Evolutionary conservation across 2,888 invertebrate species (phyloP).

Genomic region (Morpho helenor): DNA sequence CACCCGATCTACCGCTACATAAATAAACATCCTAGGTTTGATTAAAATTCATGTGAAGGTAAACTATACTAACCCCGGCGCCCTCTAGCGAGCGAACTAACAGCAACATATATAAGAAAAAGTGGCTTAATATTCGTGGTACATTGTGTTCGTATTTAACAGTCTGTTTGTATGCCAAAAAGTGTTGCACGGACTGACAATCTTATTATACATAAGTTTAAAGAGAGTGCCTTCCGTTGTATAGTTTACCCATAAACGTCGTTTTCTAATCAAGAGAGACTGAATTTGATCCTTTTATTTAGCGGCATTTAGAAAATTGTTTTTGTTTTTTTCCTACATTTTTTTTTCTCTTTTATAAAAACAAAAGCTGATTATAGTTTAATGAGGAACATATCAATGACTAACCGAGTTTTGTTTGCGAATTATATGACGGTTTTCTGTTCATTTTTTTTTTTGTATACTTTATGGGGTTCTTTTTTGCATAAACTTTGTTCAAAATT

Average conservation of each 20-base stretch:
- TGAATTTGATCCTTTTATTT: constrained; percentile 64
- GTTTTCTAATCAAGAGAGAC: constrained; percentile 66
- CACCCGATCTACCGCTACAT: constrained; percentile 43
- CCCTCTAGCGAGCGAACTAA: constrained; percentile 8
- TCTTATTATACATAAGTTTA: not conserved
- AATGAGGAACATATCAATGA: constrained; percentile 68
- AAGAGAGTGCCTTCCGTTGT: constrained; percentile 28
- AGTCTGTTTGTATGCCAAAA: not conserved
- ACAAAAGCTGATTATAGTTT: constrained; percentile 38
- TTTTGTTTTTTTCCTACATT: constrained; percentile 54
- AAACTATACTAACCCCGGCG: constrained; percentile 30
- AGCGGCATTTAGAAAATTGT: constrained; percentile 72
- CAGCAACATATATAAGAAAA: too few species aligned
- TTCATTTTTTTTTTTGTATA: constrained; percentile 27
- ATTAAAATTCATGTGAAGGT: constrained; percentile 37
- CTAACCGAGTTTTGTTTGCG: constrained; percentile 46
- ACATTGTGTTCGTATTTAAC: too few species aligned
- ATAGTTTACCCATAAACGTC: constrained; percentile 29
- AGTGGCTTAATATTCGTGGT: too few species aligned
- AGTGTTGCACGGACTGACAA: constrained; percentile 1
- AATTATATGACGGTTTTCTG: constrained; percentile 16
- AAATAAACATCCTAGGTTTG: constrained; percentile 57
- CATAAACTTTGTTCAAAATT: constrained; percentile 72
- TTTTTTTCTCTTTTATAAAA: constrained; percentile 27
- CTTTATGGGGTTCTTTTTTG: constrained; percentile 68